Evolutionary conservation across 2,888 invertebrate species (phyloP), one percentile per base, ranked within the genome.

Genomic region (Seladonia tumulorum): DNA sequence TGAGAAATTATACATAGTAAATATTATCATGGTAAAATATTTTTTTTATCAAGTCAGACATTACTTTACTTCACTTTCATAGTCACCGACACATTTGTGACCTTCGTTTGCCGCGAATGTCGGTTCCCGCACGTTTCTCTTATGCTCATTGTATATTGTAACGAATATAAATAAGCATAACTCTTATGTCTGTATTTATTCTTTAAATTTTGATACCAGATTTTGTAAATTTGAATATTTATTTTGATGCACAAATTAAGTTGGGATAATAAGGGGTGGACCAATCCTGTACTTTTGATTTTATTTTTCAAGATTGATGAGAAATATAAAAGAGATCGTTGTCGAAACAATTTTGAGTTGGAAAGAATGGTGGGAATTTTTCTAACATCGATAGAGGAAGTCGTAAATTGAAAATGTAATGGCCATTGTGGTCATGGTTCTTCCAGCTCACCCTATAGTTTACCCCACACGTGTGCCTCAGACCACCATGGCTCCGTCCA

Each of bases 401-500:
- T 45, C 49, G 29, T 72, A 18, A 73, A 39, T 45, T 42, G 7
- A 35, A 14, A 35, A 66, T 63, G 14, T n/a, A 63, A 73, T 29
- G 16, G 49, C 29, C 49, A 53, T 49, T 8, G 25, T 7, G 63
- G 45, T 63, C 35, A 45, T 22, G 22, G 57, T 66, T 71, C 35
- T 60, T 81, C 68, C 14, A 18, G 66, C 5, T 49, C 82, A 86
- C 84, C 89, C 79, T 81, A 45, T 83, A 79, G 47, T 22, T 81
- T 57, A 80, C 81, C 85, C 79, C 77, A 47, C 76, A n/a, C 71
- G 76, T 73, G 29, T 63, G 63, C 45, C 16, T 29, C 63, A 25
- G 86, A 89, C 88, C 89, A 83, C 86, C 88, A 86, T 89, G 91
- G 90, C 91, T 92, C 90, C 91, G 91, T 92, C 94, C 94, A 94